Percentiles rank a stretch among this genome's conserved stretches.
phyloP scores from a whole-genome alignment of 2,888 invertebrate species.

The Chalcosyrphus nemorum region DNA sequence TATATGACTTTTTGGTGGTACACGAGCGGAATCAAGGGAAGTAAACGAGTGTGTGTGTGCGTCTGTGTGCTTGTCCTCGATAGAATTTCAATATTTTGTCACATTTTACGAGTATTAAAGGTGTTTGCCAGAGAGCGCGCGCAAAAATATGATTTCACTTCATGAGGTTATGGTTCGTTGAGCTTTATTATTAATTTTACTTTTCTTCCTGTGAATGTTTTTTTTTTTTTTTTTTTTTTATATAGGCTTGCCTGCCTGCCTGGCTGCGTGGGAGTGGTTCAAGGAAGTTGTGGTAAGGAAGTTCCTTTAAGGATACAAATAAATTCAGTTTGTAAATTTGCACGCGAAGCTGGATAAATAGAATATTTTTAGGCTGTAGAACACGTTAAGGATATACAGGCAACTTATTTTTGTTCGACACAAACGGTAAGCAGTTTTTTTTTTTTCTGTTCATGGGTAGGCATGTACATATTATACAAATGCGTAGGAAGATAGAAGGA shows the following conservation, averaged over 20 bases:
- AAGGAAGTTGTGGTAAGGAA: neutral
- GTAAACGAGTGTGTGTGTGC: neutral
- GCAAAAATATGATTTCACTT: conserved; percentile 62
- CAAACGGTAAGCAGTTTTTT: no score
- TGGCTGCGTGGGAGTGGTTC: conserved; percentile 1
- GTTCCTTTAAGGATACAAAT: conserved; percentile 8
- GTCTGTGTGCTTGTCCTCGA: conserved; percentile 22
- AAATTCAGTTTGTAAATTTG: conserved; percentile 8
- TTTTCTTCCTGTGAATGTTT: neutral
- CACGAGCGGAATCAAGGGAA: conserved; percentile 25
- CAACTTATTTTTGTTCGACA: no score
- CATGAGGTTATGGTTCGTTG: conserved; percentile 60
- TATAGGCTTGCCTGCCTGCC: neutral
- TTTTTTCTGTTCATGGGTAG: no score
- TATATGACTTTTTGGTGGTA: conserved; percentile 40
- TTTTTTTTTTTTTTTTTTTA: neutral
- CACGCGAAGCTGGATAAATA: neutral
- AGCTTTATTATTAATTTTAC: conserved; percentile 64
- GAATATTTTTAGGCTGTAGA: neutral
- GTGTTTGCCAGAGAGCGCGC: conserved; percentile 38
- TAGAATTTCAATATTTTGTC: conserved; percentile 68
- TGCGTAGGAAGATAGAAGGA: no score
- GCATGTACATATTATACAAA: no score
- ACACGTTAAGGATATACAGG: conserved; percentile 12
- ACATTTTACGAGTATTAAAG: conserved; percentile 68